These are phyloP conservation scores for Philereme vetulata DNA, from an alignment of 2,888 invertebrate species.

Conservation along the genomic window DNA sequence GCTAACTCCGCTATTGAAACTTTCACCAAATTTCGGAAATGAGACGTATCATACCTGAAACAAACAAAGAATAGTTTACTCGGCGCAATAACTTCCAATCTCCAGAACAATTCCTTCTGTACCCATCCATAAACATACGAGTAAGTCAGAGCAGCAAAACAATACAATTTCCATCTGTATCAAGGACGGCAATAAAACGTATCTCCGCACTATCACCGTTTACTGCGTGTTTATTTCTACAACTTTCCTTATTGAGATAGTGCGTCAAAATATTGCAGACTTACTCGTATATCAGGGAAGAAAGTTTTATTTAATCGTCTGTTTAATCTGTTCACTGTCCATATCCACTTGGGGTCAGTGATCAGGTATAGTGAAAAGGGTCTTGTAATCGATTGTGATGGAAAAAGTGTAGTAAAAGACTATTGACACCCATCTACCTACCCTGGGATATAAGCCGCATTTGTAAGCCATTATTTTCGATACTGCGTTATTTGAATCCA, in stretches of 20 bases:
- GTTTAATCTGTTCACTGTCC: conserved; percentile 1
- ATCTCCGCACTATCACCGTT: conserved; percentile 21
- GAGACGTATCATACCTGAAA: conserved; percentile 10
- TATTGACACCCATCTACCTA: no score
- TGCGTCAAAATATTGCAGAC: conserved; percentile 11
- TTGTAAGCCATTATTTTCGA: no score
- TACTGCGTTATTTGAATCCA: no score
- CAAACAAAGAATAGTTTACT: conserved; percentile 12
- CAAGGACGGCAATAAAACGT: conserved; percentile 27
- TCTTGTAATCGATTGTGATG: no score
- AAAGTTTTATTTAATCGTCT: neutral
- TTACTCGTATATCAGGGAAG: neutral
- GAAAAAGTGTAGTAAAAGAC: no score
- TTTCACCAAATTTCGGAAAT: no score
- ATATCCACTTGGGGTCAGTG: no score
- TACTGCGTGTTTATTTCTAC: conserved; percentile 24
- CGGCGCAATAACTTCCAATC: conserved; percentile 16
- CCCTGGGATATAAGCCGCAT: no score
- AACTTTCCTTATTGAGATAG: conserved; percentile 24
- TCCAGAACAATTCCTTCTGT: neutral
- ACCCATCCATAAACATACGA: conserved; percentile 7
- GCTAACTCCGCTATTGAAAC: no score
- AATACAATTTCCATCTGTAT: conserved; percentile 29
- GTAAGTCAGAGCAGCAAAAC: conserved; percentile 21
- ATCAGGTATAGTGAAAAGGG: no score